Evolutionary conservation across 2,888 invertebrate species (phyloP).

Genomic region (Plebejus anna): DNA sequence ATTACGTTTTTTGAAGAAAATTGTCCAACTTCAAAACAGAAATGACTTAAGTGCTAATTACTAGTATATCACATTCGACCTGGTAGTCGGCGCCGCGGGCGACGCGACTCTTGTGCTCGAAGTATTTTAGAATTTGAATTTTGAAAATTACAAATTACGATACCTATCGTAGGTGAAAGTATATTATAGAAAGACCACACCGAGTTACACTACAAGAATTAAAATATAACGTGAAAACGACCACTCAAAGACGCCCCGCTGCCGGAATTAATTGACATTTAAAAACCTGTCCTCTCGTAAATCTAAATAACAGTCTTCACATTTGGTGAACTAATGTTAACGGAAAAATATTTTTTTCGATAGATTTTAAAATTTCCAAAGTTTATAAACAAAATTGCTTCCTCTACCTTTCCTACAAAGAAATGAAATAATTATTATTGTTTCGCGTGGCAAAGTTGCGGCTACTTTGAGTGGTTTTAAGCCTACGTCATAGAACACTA

Average conservation of each 20-base stretch:
- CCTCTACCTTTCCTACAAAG: too few relatives aligned
- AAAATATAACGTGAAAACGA: slow-evolving; percentile 50
- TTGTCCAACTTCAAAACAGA: slow-evolving; percentile 37
- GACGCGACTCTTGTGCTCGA: slow-evolving; percentile 65
- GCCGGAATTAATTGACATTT: slow-evolving; percentile 19
- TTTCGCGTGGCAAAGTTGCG: slow-evolving; percentile 27
- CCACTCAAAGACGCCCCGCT: slow-evolving; percentile 59
- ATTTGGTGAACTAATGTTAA: not conserved
- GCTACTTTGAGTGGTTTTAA: slow-evolving; percentile 61
- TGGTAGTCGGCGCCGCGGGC: slow-evolving; percentile 57
- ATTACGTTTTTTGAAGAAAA: slow-evolving; percentile 32
- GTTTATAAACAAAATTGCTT: not conserved
- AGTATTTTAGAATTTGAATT: slow-evolving; percentile 65
- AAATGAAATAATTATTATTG: not conserved
- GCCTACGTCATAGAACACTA: slow-evolving; percentile 77
- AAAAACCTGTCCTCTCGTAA: not conserved
- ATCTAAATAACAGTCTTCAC: not conserved
- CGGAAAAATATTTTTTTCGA: not conserved
- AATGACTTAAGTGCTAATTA: slow-evolving; percentile 66
- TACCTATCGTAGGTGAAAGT: slow-evolving; percentile 70
- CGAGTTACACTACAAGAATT: slow-evolving; percentile 73
- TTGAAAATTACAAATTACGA: slow-evolving; percentile 58
- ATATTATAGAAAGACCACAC: slow-evolving; percentile 75
- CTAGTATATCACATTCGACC: slow-evolving; percentile 78
- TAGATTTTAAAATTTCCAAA: not conserved